Conservation (phyloP, 2,797 vertebrate genomes). For the Hybognathus amarus region DNA sequence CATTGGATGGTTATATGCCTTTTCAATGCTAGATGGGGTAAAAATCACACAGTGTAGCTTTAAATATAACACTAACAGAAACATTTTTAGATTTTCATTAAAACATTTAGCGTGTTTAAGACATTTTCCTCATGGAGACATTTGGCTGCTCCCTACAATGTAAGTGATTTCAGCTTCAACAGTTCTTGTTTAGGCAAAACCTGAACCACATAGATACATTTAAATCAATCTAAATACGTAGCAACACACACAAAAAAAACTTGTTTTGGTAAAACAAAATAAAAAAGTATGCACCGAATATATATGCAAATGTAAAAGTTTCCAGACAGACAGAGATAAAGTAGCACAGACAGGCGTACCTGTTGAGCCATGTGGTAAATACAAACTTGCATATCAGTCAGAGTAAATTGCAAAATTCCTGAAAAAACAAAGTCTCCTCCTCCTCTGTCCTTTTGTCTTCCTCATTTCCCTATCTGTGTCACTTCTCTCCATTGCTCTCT, state of each 20-base stretch:
- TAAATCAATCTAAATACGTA: background rate
- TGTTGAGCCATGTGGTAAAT: conserved; percentile 23
- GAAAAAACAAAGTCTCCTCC: conserved; percentile 12
- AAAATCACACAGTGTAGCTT: too few species aligned
- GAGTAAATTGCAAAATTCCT: background rate
- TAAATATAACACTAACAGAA: background rate
- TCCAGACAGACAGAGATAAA: conserved; percentile 43
- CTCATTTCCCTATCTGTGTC: conserved; percentile 4
- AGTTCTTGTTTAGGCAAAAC: conserved; percentile 10
- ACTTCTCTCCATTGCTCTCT: background rate
- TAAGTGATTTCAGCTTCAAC: background rate
- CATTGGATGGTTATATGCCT: too few species aligned
- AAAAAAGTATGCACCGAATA: background rate
- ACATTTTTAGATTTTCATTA: background rate
- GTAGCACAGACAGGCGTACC: conserved; percentile 33
- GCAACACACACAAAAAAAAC: background rate
- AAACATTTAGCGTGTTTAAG: background rate
- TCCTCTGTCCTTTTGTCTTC: background rate
- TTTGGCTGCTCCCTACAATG: background rate
- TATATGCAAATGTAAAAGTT: conserved; percentile 12
- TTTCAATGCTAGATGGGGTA: too few species aligned
- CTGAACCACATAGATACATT: background rate
- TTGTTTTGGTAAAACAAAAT: background rate
- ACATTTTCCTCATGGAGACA: conserved; percentile 3
- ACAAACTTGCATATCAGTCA: conserved; percentile 23